A percentile compares a stretch with the other conserved stretches of the same genome.
phyloP scores from a whole-genome alignment of 1,140 invertebrate species.

The Drosophila nigrodunni region DNA sequence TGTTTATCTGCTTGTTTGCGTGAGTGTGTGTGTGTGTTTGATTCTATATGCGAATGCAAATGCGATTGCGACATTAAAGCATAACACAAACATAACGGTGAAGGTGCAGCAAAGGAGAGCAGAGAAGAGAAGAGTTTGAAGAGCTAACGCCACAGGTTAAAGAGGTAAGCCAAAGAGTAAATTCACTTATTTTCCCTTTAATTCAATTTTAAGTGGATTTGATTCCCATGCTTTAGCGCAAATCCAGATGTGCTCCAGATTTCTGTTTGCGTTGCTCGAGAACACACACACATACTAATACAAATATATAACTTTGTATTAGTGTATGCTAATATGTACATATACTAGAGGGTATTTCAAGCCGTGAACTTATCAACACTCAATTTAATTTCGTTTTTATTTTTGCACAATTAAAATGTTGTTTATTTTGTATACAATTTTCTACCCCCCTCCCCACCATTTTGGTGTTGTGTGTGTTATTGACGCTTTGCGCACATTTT shows the following conservation, averaged over 20 bases:
- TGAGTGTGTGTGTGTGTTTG: constrained; percentile 22
- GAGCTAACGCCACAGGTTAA: constrained; percentile 7
- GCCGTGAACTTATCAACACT: constrained; percentile 78
- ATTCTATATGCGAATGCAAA: constrained; percentile 31
- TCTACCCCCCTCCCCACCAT: not conserved
- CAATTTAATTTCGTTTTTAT: constrained; percentile 77
- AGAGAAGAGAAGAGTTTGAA: not conserved
- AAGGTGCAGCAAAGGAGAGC: constrained; percentile 30
- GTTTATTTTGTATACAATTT: constrained; percentile 71
- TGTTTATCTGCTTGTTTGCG: not conserved
- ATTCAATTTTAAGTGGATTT: constrained; percentile 30
- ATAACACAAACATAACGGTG: constrained; percentile 52
- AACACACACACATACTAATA: not conserved
- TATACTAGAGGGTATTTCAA: constrained; percentile 10
- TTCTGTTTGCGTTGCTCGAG: constrained; percentile 1
- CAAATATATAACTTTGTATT: not conserved
- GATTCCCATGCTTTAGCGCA: constrained; percentile 1
- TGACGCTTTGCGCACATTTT: constrained; percentile 31
- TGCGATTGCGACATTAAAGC: constrained; percentile 30
- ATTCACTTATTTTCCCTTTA: constrained; percentile 22
- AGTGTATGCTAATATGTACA: not conserved
- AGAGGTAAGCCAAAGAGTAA: constrained; percentile 41
- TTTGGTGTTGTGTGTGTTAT: constrained; percentile 33
- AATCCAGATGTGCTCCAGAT: constrained; percentile 21
- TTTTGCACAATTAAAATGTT: constrained; percentile 60